Conservation (phyloP, 92 coral and sea anemone species). For the Umimayanthus kanabou region DNA sequence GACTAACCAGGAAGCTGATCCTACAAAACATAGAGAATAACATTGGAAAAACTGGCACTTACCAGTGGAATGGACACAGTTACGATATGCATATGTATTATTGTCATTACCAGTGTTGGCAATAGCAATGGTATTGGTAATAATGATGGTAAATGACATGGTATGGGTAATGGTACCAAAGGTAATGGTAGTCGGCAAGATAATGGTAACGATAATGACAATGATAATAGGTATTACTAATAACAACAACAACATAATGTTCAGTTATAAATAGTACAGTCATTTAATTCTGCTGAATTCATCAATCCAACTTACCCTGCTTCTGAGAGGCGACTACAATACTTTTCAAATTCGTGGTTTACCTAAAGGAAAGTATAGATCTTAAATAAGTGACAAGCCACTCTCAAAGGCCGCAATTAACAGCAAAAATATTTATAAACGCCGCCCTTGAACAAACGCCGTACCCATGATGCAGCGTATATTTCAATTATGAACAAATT, state of each 20-base stretch:
- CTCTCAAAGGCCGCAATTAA: neutral
- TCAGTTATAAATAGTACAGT: neutral
- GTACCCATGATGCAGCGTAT: too few species aligned
- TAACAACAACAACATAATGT: neutral
- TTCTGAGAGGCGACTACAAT: constrained; percentile 77
- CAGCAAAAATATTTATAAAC: too few species aligned
- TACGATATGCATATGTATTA: neutral
- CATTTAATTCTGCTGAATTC: neutral
- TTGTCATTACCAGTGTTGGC: neutral
- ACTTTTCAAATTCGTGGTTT: constrained; percentile 72
- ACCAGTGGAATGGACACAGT: neutral
- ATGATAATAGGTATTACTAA: neutral
- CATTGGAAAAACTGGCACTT: neutral
- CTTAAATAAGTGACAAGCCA: neutral
- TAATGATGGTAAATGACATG: neutral
- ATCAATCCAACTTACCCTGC: constrained; percentile 69
- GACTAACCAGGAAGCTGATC: constrained; percentile 87
- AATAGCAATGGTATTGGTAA: neutral
- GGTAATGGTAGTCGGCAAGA: too few species aligned
- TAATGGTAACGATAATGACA: neutral
- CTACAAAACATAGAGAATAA: constrained; percentile 47
- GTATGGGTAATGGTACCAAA: too few species aligned
- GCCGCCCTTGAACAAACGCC: too few species aligned
- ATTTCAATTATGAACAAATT: too few species aligned
- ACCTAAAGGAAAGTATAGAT: constrained; percentile 52